These are phyloP conservation scores for Campoplex nolae DNA, from an alignment of 2,888 invertebrate genomes.

Conservation along the genomic window DNA sequence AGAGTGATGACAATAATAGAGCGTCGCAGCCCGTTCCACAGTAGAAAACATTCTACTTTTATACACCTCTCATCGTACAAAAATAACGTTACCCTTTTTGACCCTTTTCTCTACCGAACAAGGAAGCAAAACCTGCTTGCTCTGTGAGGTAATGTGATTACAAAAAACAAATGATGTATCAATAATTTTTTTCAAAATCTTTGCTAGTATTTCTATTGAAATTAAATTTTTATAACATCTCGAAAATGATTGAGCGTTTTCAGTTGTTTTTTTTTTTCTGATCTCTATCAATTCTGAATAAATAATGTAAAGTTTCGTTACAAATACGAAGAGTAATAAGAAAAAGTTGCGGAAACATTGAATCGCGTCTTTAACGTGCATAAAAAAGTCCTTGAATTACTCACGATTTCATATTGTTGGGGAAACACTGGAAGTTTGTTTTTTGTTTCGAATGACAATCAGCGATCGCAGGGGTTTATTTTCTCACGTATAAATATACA, in stretches of 20 bases:
- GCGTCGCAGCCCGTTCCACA: slow-evolving; percentile 77
- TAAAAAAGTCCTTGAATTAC: no score
- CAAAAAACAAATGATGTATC: not conserved
- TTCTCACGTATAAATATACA: slow-evolving; percentile 32
- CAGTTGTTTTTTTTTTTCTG: no score
- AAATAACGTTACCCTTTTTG: not conserved
- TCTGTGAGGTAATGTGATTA: not conserved
- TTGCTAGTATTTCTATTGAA: not conserved
- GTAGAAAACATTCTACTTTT: slow-evolving; percentile 39
- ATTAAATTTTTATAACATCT: not conserved
- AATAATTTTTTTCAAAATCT: not conserved
- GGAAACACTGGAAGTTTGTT: not conserved
- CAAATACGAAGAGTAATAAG: no score
- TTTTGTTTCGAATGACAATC: slow-evolving; percentile 51
- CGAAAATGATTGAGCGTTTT: not conserved
- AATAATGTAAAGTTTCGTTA: no score
- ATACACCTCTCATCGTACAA: slow-evolving; percentile 17
- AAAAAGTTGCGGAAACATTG: no score
- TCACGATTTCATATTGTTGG: no score
- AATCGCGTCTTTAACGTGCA: no score
- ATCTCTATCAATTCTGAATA: no score
- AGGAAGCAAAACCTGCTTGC: not conserved
- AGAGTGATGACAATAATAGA: slow-evolving; percentile 81
- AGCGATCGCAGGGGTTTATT: slow-evolving; percentile 41
- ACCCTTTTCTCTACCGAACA: not conserved